phyloP scores from a whole-genome alignment of 1,140 invertebrate species.

The Pinna nobilis region DNA sequence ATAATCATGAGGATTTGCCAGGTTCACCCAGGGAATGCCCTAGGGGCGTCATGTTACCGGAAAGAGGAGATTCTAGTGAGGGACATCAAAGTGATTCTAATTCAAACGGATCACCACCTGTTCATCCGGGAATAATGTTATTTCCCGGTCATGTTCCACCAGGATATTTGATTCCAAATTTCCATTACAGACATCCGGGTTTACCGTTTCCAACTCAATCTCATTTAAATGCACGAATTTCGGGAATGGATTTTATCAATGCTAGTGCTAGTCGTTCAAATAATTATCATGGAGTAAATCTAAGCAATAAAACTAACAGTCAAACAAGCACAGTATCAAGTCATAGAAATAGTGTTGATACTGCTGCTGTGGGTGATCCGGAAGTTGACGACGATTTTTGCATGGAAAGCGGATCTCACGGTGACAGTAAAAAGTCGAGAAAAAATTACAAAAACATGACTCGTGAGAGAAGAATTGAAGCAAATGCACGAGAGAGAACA shows the following conservation, averaged over 20 bases:
- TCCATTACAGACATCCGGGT: constrained; percentile 40
- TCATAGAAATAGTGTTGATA: background rate
- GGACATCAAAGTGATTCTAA: constrained; percentile 33
- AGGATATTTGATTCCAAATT: constrained; percentile 34
- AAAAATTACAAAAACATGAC: constrained; percentile 98
- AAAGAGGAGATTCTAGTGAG: constrained; percentile 18
- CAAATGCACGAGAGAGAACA: constrained; percentile 93
- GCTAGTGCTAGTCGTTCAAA: constrained; percentile 24
- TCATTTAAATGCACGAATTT: constrained; percentile 7
- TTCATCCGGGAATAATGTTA: constrained; percentile 40
- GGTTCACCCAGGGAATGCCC: constrained; percentile 32
- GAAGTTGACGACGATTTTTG: constrained; percentile 57
- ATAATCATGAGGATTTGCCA: constrained; percentile 36
- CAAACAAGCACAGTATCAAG: background rate
- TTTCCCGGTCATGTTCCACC: constrained; percentile 46
- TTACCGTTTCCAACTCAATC: constrained; percentile 17
- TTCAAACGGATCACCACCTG: constrained; percentile 32
- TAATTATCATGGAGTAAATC: background rate
- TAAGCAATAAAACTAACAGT: background rate
- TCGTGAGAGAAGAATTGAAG: constrained; percentile 91
- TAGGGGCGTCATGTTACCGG: constrained; percentile 11
- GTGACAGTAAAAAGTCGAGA: constrained; percentile 76
- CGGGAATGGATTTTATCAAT: constrained; percentile 37
- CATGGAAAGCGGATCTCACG: constrained; percentile 47
- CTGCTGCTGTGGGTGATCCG: constrained; percentile 36